phyloP scores from a whole-genome alignment of 35 echinoderm and acorn worm species.

The Hemicentrotus pulcherrimus region DNA sequence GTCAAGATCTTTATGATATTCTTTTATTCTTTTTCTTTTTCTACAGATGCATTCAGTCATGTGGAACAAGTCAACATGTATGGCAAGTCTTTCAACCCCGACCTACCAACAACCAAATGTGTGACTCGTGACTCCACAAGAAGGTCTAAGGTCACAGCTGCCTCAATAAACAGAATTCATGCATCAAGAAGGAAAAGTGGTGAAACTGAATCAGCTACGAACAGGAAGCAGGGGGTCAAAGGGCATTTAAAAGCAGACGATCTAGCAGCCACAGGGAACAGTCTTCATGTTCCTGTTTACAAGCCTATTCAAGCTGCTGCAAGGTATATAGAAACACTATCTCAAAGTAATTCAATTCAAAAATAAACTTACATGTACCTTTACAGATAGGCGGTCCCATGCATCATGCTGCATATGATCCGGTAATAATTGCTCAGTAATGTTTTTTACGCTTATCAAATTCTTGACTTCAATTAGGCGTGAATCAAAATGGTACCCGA shows the following conservation, averaged over 20 bases:
- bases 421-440: too few species aligned
- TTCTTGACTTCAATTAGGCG: too few species aligned
- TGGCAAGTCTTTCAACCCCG: neutral
- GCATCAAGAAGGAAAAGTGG: neutral
- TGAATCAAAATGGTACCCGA: too few species aligned
- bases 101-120: neutral
- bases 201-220: neutral
- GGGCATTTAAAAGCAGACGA: neutral
- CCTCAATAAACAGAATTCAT: neutral
- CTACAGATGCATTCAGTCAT: neutral
- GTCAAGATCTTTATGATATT: too few species aligned
- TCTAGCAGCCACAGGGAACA: slow-evolving; percentile 35
- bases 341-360: too few species aligned
- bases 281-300: slow-evolving; percentile 16
- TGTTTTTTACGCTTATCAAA: too few species aligned
- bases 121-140: neutral
- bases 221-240: neutral
- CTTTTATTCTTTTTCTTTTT: neutral
- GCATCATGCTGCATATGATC: too few species aligned
- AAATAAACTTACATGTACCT: too few species aligned
- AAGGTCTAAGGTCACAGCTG: neutral
- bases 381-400: too few species aligned
- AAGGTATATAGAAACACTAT: neutral
- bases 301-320: neutral
- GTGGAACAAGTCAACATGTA: neutral